These are phyloP conservation scores for Odontomyia ornata DNA, from an alignment of 2,888 invertebrate genomes.

Conservation along the genomic window DNA sequence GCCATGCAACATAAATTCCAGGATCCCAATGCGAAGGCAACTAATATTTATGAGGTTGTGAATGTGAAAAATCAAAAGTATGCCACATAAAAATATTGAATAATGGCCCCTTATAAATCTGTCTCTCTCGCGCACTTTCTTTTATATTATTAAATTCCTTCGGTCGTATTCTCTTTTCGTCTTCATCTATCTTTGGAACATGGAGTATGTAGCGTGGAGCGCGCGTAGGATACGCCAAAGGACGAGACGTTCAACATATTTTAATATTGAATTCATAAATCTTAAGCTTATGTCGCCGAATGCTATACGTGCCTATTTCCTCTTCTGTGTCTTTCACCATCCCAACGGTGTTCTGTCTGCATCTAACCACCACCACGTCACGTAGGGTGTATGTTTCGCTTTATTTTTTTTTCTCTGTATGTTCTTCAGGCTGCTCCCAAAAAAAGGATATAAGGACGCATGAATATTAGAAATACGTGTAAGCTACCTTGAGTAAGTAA, in stretches of 20 bases:
- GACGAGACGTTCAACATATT: constrained; percentile 46
- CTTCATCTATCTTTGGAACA: constrained; percentile 5
- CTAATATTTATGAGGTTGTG: constrained; percentile 28
- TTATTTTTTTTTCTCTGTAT: constrained; percentile 4
- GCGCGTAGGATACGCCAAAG: background rate
- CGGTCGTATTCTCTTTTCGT: background rate
- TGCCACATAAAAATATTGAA: constrained; percentile 40
- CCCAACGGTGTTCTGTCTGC: too few species aligned
- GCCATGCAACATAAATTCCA: background rate
- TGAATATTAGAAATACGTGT: constrained; percentile 25
- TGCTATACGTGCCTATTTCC: constrained; percentile 45
- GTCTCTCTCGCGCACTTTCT: constrained; percentile 9
- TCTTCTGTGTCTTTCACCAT: constrained; percentile 14
- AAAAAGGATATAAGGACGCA: constrained; percentile 16
- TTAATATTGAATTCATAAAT: constrained; percentile 50
- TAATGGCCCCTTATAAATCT: constrained; percentile 24
- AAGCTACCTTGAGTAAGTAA: constrained; percentile 5
- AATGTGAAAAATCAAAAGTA: constrained; percentile 35
- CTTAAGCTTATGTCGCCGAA: constrained; percentile 47
- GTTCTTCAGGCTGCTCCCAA: too few species aligned
- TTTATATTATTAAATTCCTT: constrained; percentile 33
- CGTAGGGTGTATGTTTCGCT: background rate
- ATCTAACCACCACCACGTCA: background rate
- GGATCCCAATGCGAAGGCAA: background rate
- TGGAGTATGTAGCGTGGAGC: background rate